Percentiles rank a stretch among this genome's conserved stretches.
phyloP scores from a whole-genome alignment of 2,888 invertebrate genomes.

The Zygogramma bicolorata region DNA sequence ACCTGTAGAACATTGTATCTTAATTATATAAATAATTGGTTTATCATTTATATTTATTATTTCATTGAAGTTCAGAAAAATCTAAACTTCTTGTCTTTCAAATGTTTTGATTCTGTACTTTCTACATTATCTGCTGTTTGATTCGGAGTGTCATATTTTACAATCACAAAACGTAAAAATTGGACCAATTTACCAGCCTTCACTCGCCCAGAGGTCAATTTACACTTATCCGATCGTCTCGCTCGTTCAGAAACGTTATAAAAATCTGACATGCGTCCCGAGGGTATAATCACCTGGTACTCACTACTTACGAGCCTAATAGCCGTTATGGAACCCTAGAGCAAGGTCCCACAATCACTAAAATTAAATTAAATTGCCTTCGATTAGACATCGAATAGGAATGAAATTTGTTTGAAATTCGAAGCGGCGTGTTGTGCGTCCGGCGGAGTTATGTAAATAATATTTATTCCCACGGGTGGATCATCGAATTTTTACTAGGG shows the following conservation, averaged over 20 bases:
- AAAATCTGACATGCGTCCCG: neutral
- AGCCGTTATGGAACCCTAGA: constrained; percentile 28
- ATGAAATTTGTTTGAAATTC: constrained; percentile 30
- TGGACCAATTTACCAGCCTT: neutral
- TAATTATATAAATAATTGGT: too few relatives aligned
- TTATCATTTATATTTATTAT: too few relatives aligned
- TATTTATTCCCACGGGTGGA: constrained; percentile 17
- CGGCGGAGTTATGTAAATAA: constrained; percentile 26
- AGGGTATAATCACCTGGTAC: constrained; percentile 32
- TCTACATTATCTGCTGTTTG: too few relatives aligned
- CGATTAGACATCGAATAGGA: constrained; percentile 36
- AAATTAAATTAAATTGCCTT: constrained; percentile 45
- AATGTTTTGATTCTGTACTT: too few relatives aligned
- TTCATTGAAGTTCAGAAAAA: too few relatives aligned
- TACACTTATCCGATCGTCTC: neutral
- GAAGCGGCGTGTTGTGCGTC: constrained; percentile 18
- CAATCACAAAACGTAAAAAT: too few relatives aligned
- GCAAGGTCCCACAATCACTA: constrained; percentile 39
- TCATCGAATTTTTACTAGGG: too few relatives aligned
- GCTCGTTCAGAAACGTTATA: neutral
- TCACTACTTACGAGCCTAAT: constrained; percentile 35
- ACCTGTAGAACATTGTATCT: too few relatives aligned
- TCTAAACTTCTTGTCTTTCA: too few relatives aligned
- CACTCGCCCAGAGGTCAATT: neutral
- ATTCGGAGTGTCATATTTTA: too few relatives aligned